Conservation (phyloP, 2,888 invertebrate species). For the Deladenus siricidicola region DNA sequence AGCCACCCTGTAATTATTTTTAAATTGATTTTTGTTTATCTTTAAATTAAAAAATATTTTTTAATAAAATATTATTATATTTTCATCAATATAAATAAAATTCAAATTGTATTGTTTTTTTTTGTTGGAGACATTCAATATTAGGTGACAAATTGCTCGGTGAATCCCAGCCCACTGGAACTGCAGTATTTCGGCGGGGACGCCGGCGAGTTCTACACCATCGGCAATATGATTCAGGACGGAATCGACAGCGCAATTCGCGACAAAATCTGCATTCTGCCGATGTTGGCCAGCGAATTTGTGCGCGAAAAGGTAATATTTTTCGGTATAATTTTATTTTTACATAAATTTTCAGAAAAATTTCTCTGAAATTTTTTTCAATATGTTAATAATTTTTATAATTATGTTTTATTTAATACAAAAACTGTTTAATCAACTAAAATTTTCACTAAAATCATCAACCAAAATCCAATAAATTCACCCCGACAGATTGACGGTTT, state of each 20-base stretch:
- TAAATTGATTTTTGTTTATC: too few species aligned
- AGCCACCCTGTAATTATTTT: too few species aligned
- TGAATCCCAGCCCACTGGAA: constrained; percentile 21
- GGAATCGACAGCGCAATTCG: constrained; percentile 23
- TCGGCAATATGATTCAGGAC: constrained; percentile 23
- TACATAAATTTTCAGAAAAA: not conserved
- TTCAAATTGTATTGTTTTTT: not conserved
- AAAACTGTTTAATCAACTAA: not conserved
- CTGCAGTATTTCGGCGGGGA: constrained; percentile 25
- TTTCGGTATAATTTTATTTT: not conserved
- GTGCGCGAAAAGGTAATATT: constrained; percentile 21
- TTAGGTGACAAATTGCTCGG: constrained; percentile 24
- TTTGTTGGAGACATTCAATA: not conserved
- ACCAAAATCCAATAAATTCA: too few species aligned
- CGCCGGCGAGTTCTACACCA: constrained; percentile 26
- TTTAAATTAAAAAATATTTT: too few species aligned
- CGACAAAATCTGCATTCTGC: constrained; percentile 26
- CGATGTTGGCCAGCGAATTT: constrained; percentile 26
- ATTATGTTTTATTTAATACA: not conserved
- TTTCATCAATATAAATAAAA: not conserved
- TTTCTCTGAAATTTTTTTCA: not conserved
- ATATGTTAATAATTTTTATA: too few species aligned
- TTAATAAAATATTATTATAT: too few species aligned
- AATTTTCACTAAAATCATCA: not conserved
- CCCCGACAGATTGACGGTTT: too few species aligned